Evolutionary conservation across 2,888 invertebrate species (phyloP).

Genomic region (Melanostoma scalare): DNA sequence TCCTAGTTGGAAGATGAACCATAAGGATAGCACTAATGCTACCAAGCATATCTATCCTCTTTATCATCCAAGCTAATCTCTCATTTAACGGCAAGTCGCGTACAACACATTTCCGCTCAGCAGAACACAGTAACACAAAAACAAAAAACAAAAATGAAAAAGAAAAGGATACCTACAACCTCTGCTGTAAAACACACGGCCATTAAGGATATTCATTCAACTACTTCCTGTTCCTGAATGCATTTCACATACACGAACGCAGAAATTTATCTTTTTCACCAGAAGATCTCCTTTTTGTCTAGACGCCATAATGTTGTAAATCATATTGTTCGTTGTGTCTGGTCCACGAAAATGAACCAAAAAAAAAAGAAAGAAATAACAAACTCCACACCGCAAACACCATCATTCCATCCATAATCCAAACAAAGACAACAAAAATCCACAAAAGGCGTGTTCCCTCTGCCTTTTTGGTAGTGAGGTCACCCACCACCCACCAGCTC

Average conservation of each 20-base stretch:
- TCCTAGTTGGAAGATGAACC: too few species aligned
- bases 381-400: constrained; percentile 41
- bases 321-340: constrained; percentile 63
- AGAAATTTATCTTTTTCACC: constrained; percentile 60
- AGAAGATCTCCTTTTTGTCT: constrained; percentile 69
- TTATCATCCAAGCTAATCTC: constrained; percentile 54
- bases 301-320: constrained; percentile 69
- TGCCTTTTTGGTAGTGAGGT: neutral
- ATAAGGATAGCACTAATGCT: too few species aligned
- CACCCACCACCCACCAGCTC: constrained; percentile 6
- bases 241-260: constrained; percentile 64
- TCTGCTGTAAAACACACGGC: constrained; percentile 15
- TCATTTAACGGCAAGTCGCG: constrained; percentile 67
- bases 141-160: neutral
- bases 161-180: constrained; percentile 23
- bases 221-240: constrained; percentile 71
- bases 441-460: constrained; percentile 57
- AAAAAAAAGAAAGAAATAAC: constrained; percentile 11
- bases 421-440: constrained; percentile 16
- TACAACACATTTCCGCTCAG: constrained; percentile 32
- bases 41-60: neutral
- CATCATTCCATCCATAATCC: constrained; percentile 9
- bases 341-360: constrained; percentile 33
- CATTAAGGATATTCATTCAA: constrained; percentile 70
- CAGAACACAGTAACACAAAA: neutral